Percentiles rank a stretch among this genome's conserved stretches.
Conservation (phyloP, 1,140 invertebrate genomes). For the Hesperophylax magnus region DNA sequence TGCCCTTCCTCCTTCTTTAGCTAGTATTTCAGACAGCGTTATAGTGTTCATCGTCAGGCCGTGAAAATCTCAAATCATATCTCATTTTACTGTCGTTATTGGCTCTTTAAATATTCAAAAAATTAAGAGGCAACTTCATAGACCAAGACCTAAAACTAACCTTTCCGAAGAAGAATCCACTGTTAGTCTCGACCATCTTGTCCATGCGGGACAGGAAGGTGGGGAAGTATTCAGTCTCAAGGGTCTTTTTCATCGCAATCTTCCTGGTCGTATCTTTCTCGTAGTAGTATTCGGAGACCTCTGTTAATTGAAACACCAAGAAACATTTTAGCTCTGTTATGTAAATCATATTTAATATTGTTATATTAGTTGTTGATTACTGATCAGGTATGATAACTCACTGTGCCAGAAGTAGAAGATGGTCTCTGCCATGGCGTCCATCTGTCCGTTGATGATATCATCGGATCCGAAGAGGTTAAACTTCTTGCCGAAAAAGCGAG, state of each 20-base stretch:
- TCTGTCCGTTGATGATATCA: constrained; percentile 63
- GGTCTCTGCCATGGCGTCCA: constrained; percentile 62
- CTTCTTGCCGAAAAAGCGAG: constrained; percentile 77
- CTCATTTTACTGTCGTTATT: no score
- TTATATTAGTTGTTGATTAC: no score
- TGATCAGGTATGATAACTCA: constrained; percentile 46
- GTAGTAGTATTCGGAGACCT: constrained; percentile 51
- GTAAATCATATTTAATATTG: not conserved
- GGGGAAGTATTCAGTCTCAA: constrained; percentile 61
- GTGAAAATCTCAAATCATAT: no score
- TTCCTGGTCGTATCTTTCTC: constrained; percentile 60
- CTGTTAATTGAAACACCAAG: constrained; percentile 10
- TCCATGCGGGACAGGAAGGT: constrained; percentile 64
- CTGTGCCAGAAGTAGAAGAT: constrained; percentile 64
- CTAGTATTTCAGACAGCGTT: no score
- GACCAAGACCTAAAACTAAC: constrained; percentile 49
- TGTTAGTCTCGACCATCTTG: constrained; percentile 62
- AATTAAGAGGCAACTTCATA: no score
- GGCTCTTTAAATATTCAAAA: no score
- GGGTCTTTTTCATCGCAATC: constrained; percentile 59
- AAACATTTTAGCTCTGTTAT: not conserved
- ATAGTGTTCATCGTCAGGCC: no score
- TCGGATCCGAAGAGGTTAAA: constrained; percentile 61
- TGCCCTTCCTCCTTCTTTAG: no score
- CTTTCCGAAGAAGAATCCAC: constrained; percentile 64